These are phyloP conservation scores for Zaprionus davidi DNA, from an alignment of 1,140 invertebrate species.

Conservation along the genomic window DNA sequence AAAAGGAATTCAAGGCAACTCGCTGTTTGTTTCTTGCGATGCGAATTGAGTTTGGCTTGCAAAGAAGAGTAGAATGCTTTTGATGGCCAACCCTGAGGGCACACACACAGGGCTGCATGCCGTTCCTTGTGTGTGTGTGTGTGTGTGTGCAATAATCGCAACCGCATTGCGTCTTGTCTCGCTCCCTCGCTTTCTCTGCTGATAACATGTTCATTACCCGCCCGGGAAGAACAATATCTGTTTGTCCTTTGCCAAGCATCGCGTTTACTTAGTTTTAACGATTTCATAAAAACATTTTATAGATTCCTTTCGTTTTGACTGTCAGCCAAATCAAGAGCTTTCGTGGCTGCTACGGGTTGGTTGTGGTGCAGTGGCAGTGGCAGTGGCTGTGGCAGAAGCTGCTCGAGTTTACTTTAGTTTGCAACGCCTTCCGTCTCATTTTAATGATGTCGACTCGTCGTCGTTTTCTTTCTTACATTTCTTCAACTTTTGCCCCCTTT, in stretches of 20 bases:
- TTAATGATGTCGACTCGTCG: slow-evolving; percentile 39
- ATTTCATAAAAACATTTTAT: slow-evolving; percentile 47
- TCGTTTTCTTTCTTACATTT: neutral
- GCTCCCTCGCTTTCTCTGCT: neutral
- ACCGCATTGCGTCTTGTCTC: neutral
- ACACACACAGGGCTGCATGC: neutral
- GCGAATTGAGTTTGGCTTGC: slow-evolving; percentile 3
- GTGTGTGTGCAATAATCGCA: slow-evolving; percentile 14
- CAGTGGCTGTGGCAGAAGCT: neutral
- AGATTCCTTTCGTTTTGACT: slow-evolving; percentile 36
- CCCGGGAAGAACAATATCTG: slow-evolving; percentile 27
- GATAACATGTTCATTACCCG: slow-evolving; percentile 41
- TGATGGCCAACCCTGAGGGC: slow-evolving; percentile 6
- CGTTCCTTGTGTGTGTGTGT: neutral
- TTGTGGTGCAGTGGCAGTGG: too few relatives aligned
- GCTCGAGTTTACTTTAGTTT: slow-evolving; percentile 26
- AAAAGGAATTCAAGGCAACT: neutral
- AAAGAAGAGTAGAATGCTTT: neutral
- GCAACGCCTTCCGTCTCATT: slow-evolving; percentile 33
- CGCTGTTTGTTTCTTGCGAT: neutral
- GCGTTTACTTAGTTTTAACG: slow-evolving; percentile 47
- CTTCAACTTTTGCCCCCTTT: too few relatives aligned
- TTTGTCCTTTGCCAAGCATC: slow-evolving; percentile 35
- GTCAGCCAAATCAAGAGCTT: slow-evolving; percentile 30
- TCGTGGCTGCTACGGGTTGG: neutral